Conservation (phyloP, 2,888 invertebrate species). For the Cheilosia impressa region DNA sequence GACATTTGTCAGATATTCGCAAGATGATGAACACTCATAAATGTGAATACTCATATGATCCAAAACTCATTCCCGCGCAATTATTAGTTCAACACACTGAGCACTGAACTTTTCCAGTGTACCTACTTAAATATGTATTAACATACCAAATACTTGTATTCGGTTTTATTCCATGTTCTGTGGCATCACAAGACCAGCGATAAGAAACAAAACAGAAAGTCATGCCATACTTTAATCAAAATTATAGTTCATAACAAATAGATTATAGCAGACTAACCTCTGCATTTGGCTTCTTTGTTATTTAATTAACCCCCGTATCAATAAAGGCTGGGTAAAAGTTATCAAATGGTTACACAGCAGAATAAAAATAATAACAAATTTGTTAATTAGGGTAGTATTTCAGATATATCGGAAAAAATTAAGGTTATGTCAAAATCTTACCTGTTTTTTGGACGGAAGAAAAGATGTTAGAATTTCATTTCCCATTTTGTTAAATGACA, state of each 20-base stretch:
- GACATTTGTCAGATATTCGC: no score
- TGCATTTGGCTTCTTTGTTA: neutral
- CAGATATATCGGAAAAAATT: neutral
- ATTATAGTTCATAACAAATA: slow-evolving; percentile 20
- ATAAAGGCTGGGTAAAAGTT: no score
- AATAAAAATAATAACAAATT: neutral
- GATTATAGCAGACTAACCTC: slow-evolving; percentile 21
- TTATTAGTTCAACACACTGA: no score
- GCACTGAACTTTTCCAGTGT: no score
- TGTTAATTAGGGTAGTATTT: neutral
- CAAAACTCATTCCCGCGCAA: no score
- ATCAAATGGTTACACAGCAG: no score
- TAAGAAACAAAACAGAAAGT: slow-evolving; percentile 42
- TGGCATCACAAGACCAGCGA: slow-evolving; percentile 37
- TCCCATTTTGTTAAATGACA: slow-evolving; percentile 81
- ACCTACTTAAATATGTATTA: no score
- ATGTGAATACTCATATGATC: no score
- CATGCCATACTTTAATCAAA: slow-evolving; percentile 54
- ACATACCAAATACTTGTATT: neutral
- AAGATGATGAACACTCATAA: no score
- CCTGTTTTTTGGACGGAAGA: slow-evolving; percentile 62
- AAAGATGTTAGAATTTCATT: slow-evolving; percentile 80
- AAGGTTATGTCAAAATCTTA: neutral
- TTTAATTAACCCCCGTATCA: no score
- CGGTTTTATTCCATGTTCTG: slow-evolving; percentile 2